phyloP scores from a whole-genome alignment of 2,113 vertebrate species.

The Neofelis nebulosa region DNA sequence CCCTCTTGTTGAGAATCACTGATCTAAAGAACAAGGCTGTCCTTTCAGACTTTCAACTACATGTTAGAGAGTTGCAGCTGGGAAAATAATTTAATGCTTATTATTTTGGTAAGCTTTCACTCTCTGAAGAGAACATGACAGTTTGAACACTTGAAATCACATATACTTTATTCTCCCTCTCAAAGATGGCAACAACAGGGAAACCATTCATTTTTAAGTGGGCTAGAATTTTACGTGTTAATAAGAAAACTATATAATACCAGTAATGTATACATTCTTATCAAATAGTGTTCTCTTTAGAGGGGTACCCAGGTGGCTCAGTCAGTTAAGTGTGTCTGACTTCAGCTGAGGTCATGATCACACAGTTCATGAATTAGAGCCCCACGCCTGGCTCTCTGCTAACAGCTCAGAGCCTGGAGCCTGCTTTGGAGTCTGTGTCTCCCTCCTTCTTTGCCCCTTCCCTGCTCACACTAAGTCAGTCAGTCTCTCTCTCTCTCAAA shows the following conservation, averaged over 20 bases:
- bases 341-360: too few species aligned
- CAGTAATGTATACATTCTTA: conserved; percentile 6
- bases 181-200: not conserved
- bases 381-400: too few species aligned
- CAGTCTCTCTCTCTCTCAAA: too few species aligned
- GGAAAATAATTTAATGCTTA: conserved; percentile 16
- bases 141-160: not conserved
- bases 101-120: conserved; percentile 53
- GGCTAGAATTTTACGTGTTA: conserved; percentile 38
- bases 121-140: not conserved
- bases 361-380: too few species aligned
- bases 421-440: too few species aligned
- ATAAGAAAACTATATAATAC: conserved; percentile 21
- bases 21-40: not conserved
- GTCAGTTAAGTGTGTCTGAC: too few species aligned
- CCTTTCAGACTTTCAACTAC: conserved; percentile 10
- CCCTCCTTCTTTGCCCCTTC: too few species aligned
- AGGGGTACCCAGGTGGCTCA: too few species aligned
- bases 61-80: not conserved
- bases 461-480: too few species aligned
- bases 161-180: not conserved
- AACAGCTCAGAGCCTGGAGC: too few species aligned
- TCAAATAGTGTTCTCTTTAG: not conserved
- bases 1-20: not conserved
- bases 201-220: conserved; percentile 71